Base-by-base conservation (phyloP, 2,797 vertebrate genomes). In the Pelodytes ibericus region DNA sequence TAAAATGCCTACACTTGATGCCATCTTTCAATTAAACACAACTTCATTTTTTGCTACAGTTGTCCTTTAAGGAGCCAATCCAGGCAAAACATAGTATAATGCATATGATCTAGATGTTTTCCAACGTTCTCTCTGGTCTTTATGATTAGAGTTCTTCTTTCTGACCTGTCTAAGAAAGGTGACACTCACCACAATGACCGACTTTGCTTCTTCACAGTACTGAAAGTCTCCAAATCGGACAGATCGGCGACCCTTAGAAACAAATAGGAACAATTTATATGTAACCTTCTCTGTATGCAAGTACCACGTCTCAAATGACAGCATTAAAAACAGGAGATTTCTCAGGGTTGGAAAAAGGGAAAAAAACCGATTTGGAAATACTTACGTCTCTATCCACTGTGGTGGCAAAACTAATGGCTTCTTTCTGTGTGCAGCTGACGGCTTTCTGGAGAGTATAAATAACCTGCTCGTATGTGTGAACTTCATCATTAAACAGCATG, bases 401-500 rank as follows among this genome's bases (percentile, higher is more conserved):
- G 65, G 97, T 99, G 81, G 96, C 96, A 78, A 98, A 99, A 84
- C 95, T 94, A 84, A 97, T 93, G 0, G 97, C 97, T 83, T 98
- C 96, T 59, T 98, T 99, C 83, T 98, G 97, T 1, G 93, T 95
- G 86, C 97, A 99, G 90, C 89, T 97, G 57, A 99, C 96, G 6
- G 97, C 97, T 85, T 99, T 99, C 87, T 98, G 96, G 81, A 99
- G 93, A 0, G 96, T 98, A 87, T 96, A 98, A 88, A 99, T 99
- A 71, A 99, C 97, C 86, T 99, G 96, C n/a, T 99, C 97, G 20
- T 99, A 99, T 0, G 97, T 99, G 85, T 99, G 97, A 57, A 98
- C 96, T 82, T 99, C 97, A 83, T 99, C 97, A 72, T 99, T 99
- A 79, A 99, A 99, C 85, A 99, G 85, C 97, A 99, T 98, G 87